These are phyloP conservation scores for Clarias laeviceps DNA, from an alignment of 2,797 vertebrate genomes.

Conservation along the genomic window DNA sequence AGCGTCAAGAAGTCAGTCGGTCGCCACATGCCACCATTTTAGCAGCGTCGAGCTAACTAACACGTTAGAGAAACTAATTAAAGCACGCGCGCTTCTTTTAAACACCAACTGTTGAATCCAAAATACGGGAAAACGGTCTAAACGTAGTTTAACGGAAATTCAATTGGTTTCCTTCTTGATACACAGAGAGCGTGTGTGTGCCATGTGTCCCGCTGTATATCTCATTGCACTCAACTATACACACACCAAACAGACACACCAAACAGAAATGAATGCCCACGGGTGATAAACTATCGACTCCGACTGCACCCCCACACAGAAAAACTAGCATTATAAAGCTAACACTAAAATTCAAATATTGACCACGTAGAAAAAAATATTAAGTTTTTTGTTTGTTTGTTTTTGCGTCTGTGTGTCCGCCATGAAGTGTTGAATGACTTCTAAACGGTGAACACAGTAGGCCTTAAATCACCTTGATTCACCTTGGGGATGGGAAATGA, in stretches of 20 bases:
- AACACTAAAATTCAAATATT: not conserved
- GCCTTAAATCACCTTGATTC: conserved; percentile 74
- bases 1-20: conserved; percentile 28
- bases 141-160: not conserved
- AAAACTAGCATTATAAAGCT: not conserved
- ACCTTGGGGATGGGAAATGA: conserved; percentile 74
- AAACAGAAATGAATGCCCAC: conserved; percentile 30
- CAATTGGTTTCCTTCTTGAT: not conserved
- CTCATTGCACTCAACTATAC: too few relatives aligned
- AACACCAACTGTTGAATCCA: conserved; percentile 22
- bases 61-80: not conserved
- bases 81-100: too few relatives aligned
- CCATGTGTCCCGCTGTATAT: not conserved
- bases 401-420: not conserved
- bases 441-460: conserved; percentile 13
- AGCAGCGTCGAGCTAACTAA: not conserved
- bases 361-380: not conserved
- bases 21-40: conserved; percentile 43
- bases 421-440: conserved; percentile 1
- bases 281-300: conserved; percentile 35
- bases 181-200: not conserved
- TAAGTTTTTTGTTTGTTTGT: too few relatives aligned
- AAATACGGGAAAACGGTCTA: not conserved
- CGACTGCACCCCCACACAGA: conserved; percentile 1
- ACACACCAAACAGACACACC: conserved; percentile 6